Conservation (phyloP, 2,113 vertebrate species). For the Salvelinus alpinus region DNA sequence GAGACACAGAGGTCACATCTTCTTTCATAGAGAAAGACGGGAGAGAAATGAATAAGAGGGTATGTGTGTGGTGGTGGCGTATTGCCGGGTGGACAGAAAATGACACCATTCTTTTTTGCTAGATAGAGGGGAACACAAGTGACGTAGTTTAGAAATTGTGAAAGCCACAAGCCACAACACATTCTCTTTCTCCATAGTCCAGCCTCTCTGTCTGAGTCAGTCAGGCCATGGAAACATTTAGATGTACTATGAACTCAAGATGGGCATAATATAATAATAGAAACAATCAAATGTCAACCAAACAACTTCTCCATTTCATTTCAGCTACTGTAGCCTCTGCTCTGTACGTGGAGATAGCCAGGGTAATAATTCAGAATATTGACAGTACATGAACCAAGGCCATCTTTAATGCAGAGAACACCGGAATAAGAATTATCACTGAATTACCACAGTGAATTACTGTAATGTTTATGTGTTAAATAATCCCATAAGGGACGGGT, state of each 20-base stretch:
- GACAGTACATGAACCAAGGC: too few relatives aligned
- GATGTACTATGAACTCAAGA: neutral
- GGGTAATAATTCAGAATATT: neutral
- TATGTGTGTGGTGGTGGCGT: slow-evolving; percentile 54
- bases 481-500: too few relatives aligned
- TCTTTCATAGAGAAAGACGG: slow-evolving; percentile 55
- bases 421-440: too few relatives aligned
- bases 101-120: slow-evolving; percentile 48
- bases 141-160: neutral
- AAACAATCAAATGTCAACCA: neutral
- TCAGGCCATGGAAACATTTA: neutral
- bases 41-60: slow-evolving; percentile 54
- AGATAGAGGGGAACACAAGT: slow-evolving; percentile 27
- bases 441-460: too few relatives aligned
- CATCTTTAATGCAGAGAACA: too few relatives aligned
- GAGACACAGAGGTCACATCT: slow-evolving; percentile 51
- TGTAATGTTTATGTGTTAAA: too few relatives aligned
- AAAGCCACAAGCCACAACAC: neutral
- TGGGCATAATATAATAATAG: too few relatives aligned
- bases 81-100: slow-evolving; percentile 51
- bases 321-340: neutral
- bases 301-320: neutral
- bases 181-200: neutral
- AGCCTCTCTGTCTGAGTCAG: neutral
- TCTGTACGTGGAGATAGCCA: neutral